Evolutionary conservation across 2,797 vertebrate genomes (phyloP), one percentile per base, ranked within the genome.

Genomic region (Iguana delicatissima): DNA sequence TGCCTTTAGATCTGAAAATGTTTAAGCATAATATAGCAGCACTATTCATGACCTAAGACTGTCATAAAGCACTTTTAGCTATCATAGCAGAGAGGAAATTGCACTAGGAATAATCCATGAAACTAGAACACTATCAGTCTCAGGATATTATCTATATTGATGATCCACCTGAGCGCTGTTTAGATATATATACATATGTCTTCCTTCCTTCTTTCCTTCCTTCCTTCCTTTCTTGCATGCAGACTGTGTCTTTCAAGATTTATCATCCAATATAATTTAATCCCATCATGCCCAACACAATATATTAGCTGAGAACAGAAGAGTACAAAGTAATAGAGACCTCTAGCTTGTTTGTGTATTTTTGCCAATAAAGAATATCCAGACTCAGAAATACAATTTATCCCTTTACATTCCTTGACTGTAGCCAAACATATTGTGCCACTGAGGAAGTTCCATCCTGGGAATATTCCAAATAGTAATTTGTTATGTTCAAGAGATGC

Each of bases 351-450:
- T 13, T 79, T 72, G 10, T 69, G 35, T 92, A 87, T 52, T 86
- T 72, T 57, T 88, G 72, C 79, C 91, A 91, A 86, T 24, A 26
- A 46, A 50, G 88, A 62, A 72, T 93, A 88, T 90, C 77, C 87
- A 91, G 67, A 93, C 84, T 86, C 13, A 55, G 64, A 0, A 92
- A 50, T 59, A 81, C 10, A 84, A 55, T 85, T 94, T 88, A 88
- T 90, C 93, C 79, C 35, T 77, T 87, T 90, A 89, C 90, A 83
- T 87, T 67, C 89, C 91, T 91, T 93, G 91, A 62, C 91, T 91
- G 85, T 90, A 91, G 64, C 57, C 55, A 50, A n/a, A 89, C 62
- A 89, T 89, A 81, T 81, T 79, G 55, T 89, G 88, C 89, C 67
- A 52, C 52, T 88, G 59, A 86, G 55, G 84, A 0, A 0, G 88